These are phyloP conservation scores for Nipponacmea schrenckii DNA, from an alignment of 2,888 invertebrate species.

Conservation along the genomic window DNA sequence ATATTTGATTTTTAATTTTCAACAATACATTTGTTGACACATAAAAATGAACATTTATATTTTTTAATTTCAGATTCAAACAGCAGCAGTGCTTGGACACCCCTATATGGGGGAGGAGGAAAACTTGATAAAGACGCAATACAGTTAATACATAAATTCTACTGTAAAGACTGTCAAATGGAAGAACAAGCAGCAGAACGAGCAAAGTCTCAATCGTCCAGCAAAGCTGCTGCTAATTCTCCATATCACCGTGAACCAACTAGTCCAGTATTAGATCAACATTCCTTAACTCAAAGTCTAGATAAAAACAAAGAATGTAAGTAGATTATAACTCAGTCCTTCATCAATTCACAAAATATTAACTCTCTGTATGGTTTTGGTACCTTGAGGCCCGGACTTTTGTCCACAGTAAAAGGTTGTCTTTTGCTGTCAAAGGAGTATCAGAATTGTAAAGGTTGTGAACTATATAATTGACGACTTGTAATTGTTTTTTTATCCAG, in stretches of 20 bases:
- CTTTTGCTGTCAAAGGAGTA: too few species aligned
- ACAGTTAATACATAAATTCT: conserved; percentile 61
- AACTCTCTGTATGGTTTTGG: not conserved
- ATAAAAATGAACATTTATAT: not conserved
- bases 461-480: too few species aligned
- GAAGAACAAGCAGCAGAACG: conserved; percentile 46
- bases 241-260: conserved; percentile 31
- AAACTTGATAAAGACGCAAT: conserved; percentile 57
- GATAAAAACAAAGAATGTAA: conserved; percentile 98
- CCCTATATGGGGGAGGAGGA: conserved; percentile 52
- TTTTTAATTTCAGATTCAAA: conserved; percentile 48
- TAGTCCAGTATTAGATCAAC: conserved; percentile 87
- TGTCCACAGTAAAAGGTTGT: too few species aligned
- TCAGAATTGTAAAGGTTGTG: too few species aligned
- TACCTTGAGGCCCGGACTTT: too few species aligned
- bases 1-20: too few species aligned
- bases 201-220: conserved; percentile 20
- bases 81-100: conserved; percentile 54
- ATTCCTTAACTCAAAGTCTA: conserved; percentile 90
- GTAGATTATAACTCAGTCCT: conserved; percentile 66
- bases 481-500: too few species aligned
- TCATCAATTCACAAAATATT: too few species aligned
- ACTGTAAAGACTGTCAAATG: conserved; percentile 62
- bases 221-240: conserved; percentile 22
- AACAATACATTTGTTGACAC: too few species aligned